Evolutionary conservation across 1,140 invertebrate species (phyloP).

Genomic region (Sarcophaga peregrina): DNA sequence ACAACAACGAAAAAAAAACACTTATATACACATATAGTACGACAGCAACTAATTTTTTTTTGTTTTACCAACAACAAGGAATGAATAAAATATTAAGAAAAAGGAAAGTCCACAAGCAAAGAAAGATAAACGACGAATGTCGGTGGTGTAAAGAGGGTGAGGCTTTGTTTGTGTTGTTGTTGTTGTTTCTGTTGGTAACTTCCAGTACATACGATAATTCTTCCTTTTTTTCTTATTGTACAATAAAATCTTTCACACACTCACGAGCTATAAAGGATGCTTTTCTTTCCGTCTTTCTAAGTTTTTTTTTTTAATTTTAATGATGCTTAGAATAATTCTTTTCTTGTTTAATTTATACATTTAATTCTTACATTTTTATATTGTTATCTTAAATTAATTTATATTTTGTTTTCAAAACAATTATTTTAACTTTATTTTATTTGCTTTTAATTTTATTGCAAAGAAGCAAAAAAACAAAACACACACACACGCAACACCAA

Average conservation of each 20-base stretch:
- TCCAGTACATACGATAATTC: conserved; percentile 13
- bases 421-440: not conserved
- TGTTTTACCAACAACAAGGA: not conserved
- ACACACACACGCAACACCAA: not conserved
- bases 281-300: not conserved
- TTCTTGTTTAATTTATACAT: not conserved
- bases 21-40: too few relatives aligned
- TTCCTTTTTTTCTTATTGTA: not conserved
- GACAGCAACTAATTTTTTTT: too few relatives aligned
- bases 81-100: not conserved
- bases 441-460: not conserved
- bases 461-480: not conserved
- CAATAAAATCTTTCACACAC: not conserved
- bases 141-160: not conserved
- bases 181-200: not conserved
- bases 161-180: not conserved
- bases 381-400: not conserved
- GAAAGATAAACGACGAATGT: not conserved
- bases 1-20: not conserved
- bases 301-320: not conserved
- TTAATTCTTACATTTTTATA: not conserved
- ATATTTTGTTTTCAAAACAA: too few relatives aligned
- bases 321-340: not conserved
- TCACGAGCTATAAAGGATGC: not conserved
- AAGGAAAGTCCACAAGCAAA: not conserved